Conservation (phyloP, 1,140 invertebrate species). For the Ectropis grisescens region DNA sequence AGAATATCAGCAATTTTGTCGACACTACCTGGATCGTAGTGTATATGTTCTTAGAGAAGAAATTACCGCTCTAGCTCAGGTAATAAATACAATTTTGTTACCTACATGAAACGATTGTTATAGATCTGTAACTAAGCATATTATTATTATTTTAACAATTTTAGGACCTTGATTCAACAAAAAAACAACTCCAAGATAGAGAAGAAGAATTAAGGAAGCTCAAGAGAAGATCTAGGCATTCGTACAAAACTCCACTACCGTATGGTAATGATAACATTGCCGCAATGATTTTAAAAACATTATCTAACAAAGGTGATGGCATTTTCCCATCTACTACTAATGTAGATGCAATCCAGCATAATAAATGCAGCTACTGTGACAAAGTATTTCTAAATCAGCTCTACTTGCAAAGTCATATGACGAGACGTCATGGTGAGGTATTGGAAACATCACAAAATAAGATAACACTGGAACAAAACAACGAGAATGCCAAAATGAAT, state of each 20-base stretch:
- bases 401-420: slow-evolving; percentile 70
- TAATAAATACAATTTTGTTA: slow-evolving; percentile 14
- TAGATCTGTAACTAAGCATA: no score
- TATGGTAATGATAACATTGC: slow-evolving; percentile 61
- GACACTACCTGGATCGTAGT: slow-evolving; percentile 77
- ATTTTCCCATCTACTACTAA: slow-evolving; percentile 29
- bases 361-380: slow-evolving; percentile 69
- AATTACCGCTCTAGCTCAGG: slow-evolving; percentile 69
- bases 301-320: slow-evolving; percentile 38
- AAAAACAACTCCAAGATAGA: slow-evolving; percentile 47
- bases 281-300: slow-evolving; percentile 51
- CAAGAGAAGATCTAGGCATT: slow-evolving; percentile 43
- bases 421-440: slow-evolving; percentile 56
- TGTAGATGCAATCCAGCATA: slow-evolving; percentile 34
- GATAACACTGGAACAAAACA: slow-evolving; percentile 11
- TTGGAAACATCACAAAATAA: slow-evolving; percentile 39
- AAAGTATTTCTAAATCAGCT: slow-evolving; percentile 73
- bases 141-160: slow-evolving; percentile 12
- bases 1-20: slow-evolving; percentile 79
- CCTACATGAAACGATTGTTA: no score
- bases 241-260: slow-evolving; percentile 28
- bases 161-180: slow-evolving; percentile 50
- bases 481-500: slow-evolving; percentile 52
- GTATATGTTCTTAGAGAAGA: slow-evolving; percentile 75
- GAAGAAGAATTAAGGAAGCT: slow-evolving; percentile 59